These are phyloP conservation scores for Centruroides vittatus DNA, from an alignment of 1,140 invertebrate genomes.

Conservation along the genomic window DNA sequence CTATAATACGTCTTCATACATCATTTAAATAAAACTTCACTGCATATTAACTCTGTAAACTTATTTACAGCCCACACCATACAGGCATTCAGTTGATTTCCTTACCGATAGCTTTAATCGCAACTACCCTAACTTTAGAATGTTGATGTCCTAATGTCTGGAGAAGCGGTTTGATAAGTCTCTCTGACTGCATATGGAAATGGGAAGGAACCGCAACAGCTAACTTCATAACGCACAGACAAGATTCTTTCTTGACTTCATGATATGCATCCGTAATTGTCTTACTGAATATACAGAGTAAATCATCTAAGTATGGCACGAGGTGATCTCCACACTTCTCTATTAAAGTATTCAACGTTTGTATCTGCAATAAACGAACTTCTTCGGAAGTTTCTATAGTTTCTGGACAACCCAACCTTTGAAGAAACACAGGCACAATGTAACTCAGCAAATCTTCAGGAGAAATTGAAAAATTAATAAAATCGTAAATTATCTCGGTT, in stretches of 20 bases:
- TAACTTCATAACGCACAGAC: slow-evolving; percentile 47
- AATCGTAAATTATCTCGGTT: no score
- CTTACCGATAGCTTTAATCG: slow-evolving; percentile 53
- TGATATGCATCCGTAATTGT: slow-evolving; percentile 59
- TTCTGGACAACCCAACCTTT: no score
- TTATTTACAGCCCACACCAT: no score
- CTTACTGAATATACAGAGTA: slow-evolving; percentile 51
- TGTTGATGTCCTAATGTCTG: slow-evolving; percentile 61
- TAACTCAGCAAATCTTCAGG: no score
- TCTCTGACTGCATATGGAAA: slow-evolving; percentile 56
- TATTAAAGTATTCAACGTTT: slow-evolving; percentile 48
- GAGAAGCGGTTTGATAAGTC: slow-evolving; percentile 53
- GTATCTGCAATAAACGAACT: slow-evolving; percentile 51
- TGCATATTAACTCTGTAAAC: no score
- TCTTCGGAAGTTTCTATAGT: slow-evolving; percentile 49
- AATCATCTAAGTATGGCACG: slow-evolving; percentile 53
- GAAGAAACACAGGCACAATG: no score
- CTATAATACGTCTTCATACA: no score
- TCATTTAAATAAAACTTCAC: no score
- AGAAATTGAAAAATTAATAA: no score
- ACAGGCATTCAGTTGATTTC: no score
- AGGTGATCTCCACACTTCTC: slow-evolving; percentile 45
- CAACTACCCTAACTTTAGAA: slow-evolving; percentile 53
- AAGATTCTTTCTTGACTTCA: slow-evolving; percentile 59
- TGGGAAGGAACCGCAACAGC: slow-evolving; percentile 45